Conservation (phyloP, 2,113 vertebrate species). For the Passer montanus region DNA sequence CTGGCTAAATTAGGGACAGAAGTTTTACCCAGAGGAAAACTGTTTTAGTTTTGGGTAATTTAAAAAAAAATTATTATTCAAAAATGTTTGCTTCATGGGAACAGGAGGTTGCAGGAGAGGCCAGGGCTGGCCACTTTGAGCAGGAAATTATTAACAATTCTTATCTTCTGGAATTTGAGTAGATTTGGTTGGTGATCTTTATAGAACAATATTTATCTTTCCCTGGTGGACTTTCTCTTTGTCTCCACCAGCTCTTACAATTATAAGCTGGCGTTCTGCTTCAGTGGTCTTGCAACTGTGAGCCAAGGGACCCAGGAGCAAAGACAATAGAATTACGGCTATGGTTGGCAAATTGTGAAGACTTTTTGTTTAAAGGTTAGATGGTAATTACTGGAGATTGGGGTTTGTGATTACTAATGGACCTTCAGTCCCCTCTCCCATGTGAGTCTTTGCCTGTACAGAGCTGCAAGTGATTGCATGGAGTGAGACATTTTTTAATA, state of each 20-base stretch:
- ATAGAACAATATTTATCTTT: conserved; percentile 67
- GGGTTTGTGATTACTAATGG: conserved; percentile 36
- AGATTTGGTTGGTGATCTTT: conserved; percentile 65
- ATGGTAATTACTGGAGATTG: conserved; percentile 45
- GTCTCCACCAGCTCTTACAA: conserved; percentile 31
- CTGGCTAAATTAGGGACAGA: conserved; percentile 25
- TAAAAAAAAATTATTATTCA: neutral
- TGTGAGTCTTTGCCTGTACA: conserved; percentile 4
- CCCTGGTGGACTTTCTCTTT: conserved; percentile 54
- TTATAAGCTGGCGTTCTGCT: conserved; percentile 43
- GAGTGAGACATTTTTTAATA: neutral
- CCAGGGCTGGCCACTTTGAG: conserved; percentile 47
- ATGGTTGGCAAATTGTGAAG: conserved; percentile 23
- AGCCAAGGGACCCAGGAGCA: neutral
- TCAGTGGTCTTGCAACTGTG: conserved; percentile 33
- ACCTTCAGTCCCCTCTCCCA: neutral
- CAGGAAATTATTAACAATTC: conserved; percentile 72
- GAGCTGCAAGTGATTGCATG: neutral
- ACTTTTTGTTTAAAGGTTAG: conserved; percentile 52
- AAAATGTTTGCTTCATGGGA: conserved; percentile 68
- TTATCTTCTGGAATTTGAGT: conserved; percentile 72
- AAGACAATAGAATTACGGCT: conserved; percentile 53
- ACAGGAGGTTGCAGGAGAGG: conserved; percentile 58
- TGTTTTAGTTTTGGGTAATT: conserved; percentile 17
- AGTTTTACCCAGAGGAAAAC: conserved; percentile 35